Base-by-base conservation (phyloP, 2,888 invertebrate genomes). In the Halocaridina rubra region DNA sequence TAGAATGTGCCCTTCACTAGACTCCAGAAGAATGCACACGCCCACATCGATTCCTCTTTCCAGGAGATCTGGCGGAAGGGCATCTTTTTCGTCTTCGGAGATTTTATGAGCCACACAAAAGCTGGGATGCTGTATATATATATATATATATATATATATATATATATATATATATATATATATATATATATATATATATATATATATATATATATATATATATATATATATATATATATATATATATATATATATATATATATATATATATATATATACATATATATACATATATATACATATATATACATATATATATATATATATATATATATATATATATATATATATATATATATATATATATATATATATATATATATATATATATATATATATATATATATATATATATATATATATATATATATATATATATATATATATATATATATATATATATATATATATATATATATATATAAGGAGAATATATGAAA, bases 1-100 rank as follows among this genome's bases (percentile, higher is more conserved):
- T 10, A 92, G 89, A 16, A 92, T 87, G 81, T 90, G 89, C 3
- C 90, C 89, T 89, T 92, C 92, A 24, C 88, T 88, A 32, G 91
- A 90, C 88, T 91, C 91, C 27, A 92, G 88, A 27, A 92, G 84
- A 3, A 91, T 89, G 19, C 90, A 90, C 76, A 88, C 84, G 8
- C 88, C 85, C 22, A 84, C 86, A 64, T 88, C 86, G 67, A 88
- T 76, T 3, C 88, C 88, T 16, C 86, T 71, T 30, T 53, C 59
- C 19, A 27, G 75, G 29, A 77, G 32, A 33, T 80, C 86, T 16
- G 53, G 72, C 4, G 86, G 84, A 7, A 88, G 78, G 10, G 69
- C 57, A 5, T 24, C 29, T 61, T 61, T 61, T 46, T 80, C 71
- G 10, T 61, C 61, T 8, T 30, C 22, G 16, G 64, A 76, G 33